Evolutionary conservation across 2,888 invertebrate genomes (phyloP).

Genomic region (Megastigmus dorsalis): DNA sequence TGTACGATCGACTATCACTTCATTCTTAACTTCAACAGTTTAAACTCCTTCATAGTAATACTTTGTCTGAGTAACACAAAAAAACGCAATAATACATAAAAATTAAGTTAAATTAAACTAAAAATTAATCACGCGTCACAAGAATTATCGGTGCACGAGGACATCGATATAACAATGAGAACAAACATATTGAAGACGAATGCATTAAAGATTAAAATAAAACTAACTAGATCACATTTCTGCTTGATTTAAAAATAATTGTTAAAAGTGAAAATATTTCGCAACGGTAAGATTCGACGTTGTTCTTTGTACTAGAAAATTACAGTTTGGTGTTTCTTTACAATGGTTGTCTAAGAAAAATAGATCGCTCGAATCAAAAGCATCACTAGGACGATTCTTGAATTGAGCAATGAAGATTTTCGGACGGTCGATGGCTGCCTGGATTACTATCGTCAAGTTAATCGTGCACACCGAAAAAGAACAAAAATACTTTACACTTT

Average conservation of each 20-base stretch:
- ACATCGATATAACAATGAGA: slow-evolving; percentile 4
- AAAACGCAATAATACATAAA: too few relatives aligned
- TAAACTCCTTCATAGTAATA: background rate
- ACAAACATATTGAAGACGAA: background rate
- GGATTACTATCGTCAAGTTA: too few relatives aligned
- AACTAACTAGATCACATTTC: slow-evolving; percentile 36
- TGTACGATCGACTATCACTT: slow-evolving; percentile 28
- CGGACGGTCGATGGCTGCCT: too few relatives aligned
- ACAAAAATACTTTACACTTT: too few relatives aligned
- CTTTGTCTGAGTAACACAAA: background rate
- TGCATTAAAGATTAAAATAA: background rate
- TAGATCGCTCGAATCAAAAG: background rate
- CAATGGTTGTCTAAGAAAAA: background rate
- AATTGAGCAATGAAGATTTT: too few relatives aligned
- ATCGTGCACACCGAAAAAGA: too few relatives aligned
- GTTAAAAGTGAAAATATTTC: background rate
- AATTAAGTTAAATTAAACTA: too few relatives aligned
- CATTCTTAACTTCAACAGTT: slow-evolving; percentile 6
- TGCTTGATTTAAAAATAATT: background rate
- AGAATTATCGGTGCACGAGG: background rate
- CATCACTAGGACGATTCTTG: too few relatives aligned
- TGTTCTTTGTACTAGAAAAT: background rate
- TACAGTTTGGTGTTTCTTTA: background rate
- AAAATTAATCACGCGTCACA: background rate
- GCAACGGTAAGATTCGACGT: too few relatives aligned